phyloP scores from a whole-genome alignment of 2,888 invertebrate species.

The Alcis repandata region DNA sequence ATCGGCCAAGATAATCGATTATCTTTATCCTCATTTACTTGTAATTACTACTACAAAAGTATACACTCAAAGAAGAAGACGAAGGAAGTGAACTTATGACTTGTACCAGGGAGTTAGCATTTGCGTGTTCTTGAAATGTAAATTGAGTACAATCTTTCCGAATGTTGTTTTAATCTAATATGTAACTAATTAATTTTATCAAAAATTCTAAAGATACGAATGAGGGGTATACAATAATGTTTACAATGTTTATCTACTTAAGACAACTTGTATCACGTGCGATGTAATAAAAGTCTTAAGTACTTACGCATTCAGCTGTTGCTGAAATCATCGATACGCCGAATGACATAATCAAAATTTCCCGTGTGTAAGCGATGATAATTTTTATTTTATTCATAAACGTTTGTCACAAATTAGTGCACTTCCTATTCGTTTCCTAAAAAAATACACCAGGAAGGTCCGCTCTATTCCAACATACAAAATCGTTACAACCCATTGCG shows the following conservation, averaged over 20 bases:
- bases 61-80: too few relatives aligned
- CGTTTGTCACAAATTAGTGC: not conserved
- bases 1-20: too few relatives aligned
- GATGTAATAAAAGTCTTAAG: not conserved
- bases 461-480: constrained; percentile 59
- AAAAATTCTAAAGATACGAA: not conserved
- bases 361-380: not conserved
- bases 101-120: not conserved
- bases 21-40: not conserved
- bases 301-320: not conserved
- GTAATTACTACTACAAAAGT: too few relatives aligned
- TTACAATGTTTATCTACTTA: not conserved
- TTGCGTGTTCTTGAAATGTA: not conserved
- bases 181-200: not conserved
- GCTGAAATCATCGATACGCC: not conserved
- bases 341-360: constrained; percentile 21
- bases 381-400: constrained; percentile 1
- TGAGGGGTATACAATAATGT: not conserved
- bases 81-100: too few relatives aligned
- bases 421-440: not conserved
- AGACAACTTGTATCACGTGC: not conserved
- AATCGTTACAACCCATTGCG: constrained; percentile 78
- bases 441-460: constrained; percentile 51
- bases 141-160: not conserved
- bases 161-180: too few relatives aligned